These are phyloP conservation scores for Rhynchomys soricoides DNA, from an alignment of 2,113 vertebrate genomes.

Conservation along the genomic window DNA sequence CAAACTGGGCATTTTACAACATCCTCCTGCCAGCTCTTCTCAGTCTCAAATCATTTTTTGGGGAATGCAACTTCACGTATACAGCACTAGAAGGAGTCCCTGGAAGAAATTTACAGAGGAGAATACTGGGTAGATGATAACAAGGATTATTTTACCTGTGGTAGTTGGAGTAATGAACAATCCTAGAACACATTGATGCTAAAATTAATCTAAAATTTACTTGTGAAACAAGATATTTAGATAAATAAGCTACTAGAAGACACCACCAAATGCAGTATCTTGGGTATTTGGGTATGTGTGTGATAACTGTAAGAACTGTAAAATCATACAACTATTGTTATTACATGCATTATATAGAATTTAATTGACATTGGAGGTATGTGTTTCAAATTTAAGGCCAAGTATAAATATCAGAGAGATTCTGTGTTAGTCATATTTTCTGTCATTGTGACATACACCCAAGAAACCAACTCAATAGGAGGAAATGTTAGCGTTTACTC, in stretches of 20 bases:
- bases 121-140: neutral
- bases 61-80: neutral
- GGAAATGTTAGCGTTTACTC: neutral
- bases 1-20: neutral
- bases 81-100: neutral
- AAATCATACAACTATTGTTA: neutral
- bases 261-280: neutral
- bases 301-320: neutral
- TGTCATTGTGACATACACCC: neutral
- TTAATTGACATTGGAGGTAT: neutral
- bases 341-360: neutral
- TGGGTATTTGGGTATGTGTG: neutral
- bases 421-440: neutral
- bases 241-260: neutral
- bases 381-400: neutral
- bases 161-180: neutral
- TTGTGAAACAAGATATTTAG: neutral
- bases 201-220: slow-evolving; percentile 14
- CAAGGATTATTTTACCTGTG: neutral
- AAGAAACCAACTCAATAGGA: neutral
- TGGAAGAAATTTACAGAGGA: neutral
- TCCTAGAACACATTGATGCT: neutral
- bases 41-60: neutral
- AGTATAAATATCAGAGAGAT: neutral
- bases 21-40: neutral